Evolutionary conservation across 2,888 invertebrate genomes (phyloP), one percentile per base, ranked within the genome.

Genomic region (Archips crataeganus): DNA sequence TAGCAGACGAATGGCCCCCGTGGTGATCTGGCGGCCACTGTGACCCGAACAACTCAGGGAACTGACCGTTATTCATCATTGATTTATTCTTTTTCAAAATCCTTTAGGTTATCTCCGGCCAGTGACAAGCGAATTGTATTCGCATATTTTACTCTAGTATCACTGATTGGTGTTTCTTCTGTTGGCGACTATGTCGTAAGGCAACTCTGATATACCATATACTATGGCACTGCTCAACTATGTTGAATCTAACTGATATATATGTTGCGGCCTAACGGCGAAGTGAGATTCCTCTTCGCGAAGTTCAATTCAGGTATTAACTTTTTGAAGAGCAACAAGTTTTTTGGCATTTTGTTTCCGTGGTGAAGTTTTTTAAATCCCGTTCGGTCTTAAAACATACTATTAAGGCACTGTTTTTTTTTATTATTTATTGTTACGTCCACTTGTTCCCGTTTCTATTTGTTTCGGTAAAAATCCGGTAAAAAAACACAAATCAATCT

Each of bases 331-430:
- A 90, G 92, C 78, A 90, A 87, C 86, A 89, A 89, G 83, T 93
- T 91, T 89, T 91, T 92, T 93, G 92, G 91, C 94, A 94, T 94
- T 94, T 94, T 94, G 94, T 91, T 87, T 92, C 93, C 91, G 93
- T 93, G 84, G 75, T 87, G 87, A 75, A 79, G 80, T 86, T 89
- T 86, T 88, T 82, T 78, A 82, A 70, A 78, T 81, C 84, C 85
- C 84, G 86, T 85, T 87, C 82, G 79, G 81, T 89, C 82, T 90
- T 86, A 89, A 90, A 88, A 88, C 85, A 87, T 90, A 85, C 77
- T 89, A 86, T 71, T 91, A 93, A 94, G 94, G 94, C 94, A 94
- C 94, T 93, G 84, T 90, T 86, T 11, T n/a, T n/a, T 49, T 49
- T 49, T 83, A 78, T 80, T 81, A 85, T 83, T 87, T 87, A 82